phyloP scores from a whole-genome alignment of 2,888 invertebrate genomes.

The Agriopis aurantiaria region DNA sequence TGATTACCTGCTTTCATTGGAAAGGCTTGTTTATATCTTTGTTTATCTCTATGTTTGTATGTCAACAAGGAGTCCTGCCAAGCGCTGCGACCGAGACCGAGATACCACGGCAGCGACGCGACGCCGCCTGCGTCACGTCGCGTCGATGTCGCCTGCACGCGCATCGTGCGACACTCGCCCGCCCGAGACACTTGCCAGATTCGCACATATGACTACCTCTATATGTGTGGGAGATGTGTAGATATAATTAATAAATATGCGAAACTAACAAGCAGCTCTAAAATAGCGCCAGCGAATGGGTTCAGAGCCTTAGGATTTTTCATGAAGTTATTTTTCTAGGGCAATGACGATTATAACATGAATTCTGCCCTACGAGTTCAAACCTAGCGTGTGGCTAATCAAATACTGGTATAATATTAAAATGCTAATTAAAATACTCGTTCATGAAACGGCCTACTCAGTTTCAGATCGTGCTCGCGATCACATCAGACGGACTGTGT shows the following conservation, averaged over 20 bases:
- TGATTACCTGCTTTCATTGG: conserved; percentile 26
- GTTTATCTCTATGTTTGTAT: conserved; percentile 41
- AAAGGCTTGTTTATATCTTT: conserved; percentile 36
- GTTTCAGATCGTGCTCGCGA: conserved; percentile 37
- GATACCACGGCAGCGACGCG: conserved; percentile 38
- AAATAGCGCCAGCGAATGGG: conserved; percentile 13
- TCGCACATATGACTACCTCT: conserved; percentile 25
- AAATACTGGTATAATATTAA: conserved; percentile 23
- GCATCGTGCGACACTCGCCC: conserved; percentile 22
- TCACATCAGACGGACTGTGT: conserved; percentile 49
- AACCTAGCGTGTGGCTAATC: conserved; percentile 17
- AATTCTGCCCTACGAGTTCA: not conserved
- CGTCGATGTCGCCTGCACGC: conserved; percentile 27
- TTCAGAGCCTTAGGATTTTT: conserved; percentile 4
- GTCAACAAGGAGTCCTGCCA: conserved; percentile 54
- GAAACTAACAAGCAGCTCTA: conserved; percentile 6
- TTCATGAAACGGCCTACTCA: conserved; percentile 28
- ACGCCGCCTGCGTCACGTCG: conserved; percentile 46
- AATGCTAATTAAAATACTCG: conserved; percentile 40
- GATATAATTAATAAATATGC: conserved; percentile 29
- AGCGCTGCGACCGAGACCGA: conserved; percentile 53
- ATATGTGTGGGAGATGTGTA: conserved; percentile 22
- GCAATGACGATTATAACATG: too few relatives aligned
- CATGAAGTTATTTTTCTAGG: not conserved
- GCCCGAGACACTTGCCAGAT: conserved; percentile 41